A percentile compares a stretch with the other conserved stretches of the same genome.
These are phyloP conservation scores for Lacerta viridis DNA, from an alignment of 2,797 vertebrate genomes.

Conservation along the genomic window DNA sequence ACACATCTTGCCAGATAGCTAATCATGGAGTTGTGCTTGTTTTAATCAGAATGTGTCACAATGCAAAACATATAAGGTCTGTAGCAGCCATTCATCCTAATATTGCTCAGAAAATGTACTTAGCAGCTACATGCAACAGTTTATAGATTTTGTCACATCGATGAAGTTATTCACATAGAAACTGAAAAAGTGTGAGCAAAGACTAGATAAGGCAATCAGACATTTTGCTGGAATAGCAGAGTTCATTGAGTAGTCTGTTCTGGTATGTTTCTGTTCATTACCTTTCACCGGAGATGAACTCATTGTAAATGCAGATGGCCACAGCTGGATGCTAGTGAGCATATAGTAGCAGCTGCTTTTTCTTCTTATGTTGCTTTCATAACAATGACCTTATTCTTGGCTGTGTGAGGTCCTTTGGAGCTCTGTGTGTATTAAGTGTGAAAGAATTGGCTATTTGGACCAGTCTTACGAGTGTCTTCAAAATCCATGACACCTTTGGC, in stretches of 20 bases:
- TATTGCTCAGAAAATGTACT: background rate
- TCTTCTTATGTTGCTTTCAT: background rate
- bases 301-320: background rate
- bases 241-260: background rate
- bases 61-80: background rate
- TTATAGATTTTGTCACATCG: background rate
- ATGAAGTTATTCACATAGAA: background rate
- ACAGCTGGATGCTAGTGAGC: slow-evolving; percentile 17
- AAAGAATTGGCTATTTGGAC: background rate
- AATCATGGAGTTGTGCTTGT: background rate
- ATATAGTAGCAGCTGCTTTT: slow-evolving; percentile 7
- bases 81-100: background rate
- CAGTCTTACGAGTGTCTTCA: too few species aligned
- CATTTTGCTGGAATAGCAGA: background rate
- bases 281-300: slow-evolving; percentile 5
- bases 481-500: too few species aligned
- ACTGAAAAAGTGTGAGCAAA: background rate
- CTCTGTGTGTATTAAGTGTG: background rate
- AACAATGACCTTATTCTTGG: slow-evolving; percentile 50
- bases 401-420: background rate
- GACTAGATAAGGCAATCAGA: background rate
- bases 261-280: background rate
- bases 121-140: background rate
- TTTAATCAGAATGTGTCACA: background rate
- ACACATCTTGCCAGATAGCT: too few species aligned